Base-by-base conservation (phyloP, 2,797 vertebrate genomes). In the Acipenser transmontanus region DNA sequence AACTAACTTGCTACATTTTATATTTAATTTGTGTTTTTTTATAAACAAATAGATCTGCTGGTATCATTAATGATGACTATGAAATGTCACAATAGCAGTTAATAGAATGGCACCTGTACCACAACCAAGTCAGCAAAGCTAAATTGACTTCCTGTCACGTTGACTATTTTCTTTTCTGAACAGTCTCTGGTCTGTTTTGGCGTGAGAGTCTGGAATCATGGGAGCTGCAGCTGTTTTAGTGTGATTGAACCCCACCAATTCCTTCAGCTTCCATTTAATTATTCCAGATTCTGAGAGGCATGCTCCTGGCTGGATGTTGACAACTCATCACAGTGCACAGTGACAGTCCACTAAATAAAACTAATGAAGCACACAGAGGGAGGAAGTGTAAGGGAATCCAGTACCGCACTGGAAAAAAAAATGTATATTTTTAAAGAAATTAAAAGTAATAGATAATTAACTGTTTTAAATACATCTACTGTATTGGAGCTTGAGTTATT, bases 221-320 rank as follows among this genome's bases (percentile, higher is more conserved):
- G 70, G 74, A 70, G 61, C 78, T 71, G 50, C 8, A 65, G 50
- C 7, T 71, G 54, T 70, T 80, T 75, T 64, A 67, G 49, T 49
- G 49, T 20, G 47, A 72, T 47, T 0, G 0, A 77, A 62, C 9
- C 61, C 73, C 67, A 63, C 47, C 74, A 62, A 77, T 73, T 69
- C 13, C 61, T 62, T 70, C 54, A 66, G 70, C 72, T 77, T 62
- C 75, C 77, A 72, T 78, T 72, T 82, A 85, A 88, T 81, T 86
- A 78, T 71, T 75, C 72, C 67, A 69, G 77, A 78, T 70, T 80
- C 74, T 67, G 75, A 69, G 74, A 74, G 77, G 78, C 71, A 71
- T 62, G 63, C 61, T 69, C 69, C 69, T 67, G 69, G 73, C 67
- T 74, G 72, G 72, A 69, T 68, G 66, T 59, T 83, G 77, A 87